Percentiles rank a stretch among this genome's conserved stretches.
Conservation (phyloP, 2,797 vertebrate genomes). For the Dromococcyx pavoninus region DNA sequence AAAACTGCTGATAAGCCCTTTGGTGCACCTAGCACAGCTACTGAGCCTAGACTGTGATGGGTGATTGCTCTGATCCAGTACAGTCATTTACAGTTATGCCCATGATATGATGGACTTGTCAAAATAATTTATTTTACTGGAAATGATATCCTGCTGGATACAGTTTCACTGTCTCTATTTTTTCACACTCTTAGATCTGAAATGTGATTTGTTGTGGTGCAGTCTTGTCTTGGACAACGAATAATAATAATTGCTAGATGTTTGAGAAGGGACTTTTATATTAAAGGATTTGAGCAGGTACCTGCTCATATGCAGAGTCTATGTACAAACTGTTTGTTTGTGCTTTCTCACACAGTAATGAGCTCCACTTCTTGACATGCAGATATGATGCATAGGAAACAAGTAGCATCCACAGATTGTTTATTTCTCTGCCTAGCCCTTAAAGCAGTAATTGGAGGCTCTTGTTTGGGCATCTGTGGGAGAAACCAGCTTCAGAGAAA, state of each 20-base stretch:
- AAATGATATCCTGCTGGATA: background rate
- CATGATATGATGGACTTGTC: background rate
- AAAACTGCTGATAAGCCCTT: background rate
- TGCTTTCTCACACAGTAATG: background rate
- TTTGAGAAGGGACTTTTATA: background rate
- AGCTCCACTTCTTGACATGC: background rate
- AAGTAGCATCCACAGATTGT: background rate
- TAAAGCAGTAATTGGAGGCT: constrained; percentile 10
- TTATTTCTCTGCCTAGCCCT: constrained; percentile 12
- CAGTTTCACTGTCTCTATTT: background rate
- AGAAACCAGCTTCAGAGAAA: constrained; percentile 28
- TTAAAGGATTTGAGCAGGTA: background rate
- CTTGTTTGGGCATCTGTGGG: background rate
- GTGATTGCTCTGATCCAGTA: background rate
- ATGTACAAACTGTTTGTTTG: background rate
- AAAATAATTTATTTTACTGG: background rate
- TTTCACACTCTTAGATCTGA: background rate
- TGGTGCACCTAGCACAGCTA: background rate
- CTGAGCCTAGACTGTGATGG: background rate
- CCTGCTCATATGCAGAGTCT: background rate
- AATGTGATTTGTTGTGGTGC: background rate
- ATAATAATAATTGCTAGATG: background rate
- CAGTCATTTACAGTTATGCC: background rate
- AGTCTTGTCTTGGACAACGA: background rate
- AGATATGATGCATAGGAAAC: background rate